Percentiles rank a stretch among this genome's conserved stretches.
Conservation (phyloP, 2,797 vertebrate genomes). For the Enteromius afrohamiltoni region DNA sequence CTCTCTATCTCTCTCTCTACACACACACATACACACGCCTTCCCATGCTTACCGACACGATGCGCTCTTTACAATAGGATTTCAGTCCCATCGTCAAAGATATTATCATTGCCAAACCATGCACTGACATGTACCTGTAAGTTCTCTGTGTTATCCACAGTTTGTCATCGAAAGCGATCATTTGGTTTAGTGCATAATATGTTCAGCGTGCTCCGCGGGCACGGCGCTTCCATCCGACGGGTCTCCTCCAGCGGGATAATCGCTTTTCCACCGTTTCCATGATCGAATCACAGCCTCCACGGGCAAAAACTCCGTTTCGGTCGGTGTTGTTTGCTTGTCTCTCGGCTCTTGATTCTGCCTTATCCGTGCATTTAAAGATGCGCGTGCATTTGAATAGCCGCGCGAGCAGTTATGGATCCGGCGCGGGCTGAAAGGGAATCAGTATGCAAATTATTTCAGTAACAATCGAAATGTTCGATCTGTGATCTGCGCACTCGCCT, state of each 20-base stretch:
- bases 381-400: conserved; percentile 94
- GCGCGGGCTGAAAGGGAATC: conserved; percentile 87
- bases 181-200: conserved; percentile 9
- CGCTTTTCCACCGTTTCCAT: conserved; percentile 70
- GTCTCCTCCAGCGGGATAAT: conserved; percentile 7
- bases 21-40: not conserved
- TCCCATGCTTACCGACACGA: conserved; percentile 17
- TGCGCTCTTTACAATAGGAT: not conserved
- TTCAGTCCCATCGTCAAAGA: conserved; percentile 27
- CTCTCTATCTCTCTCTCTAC: not conserved
- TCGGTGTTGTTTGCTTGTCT: conserved; percentile 67
- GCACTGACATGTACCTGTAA: conserved; percentile 25
- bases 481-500: conserved; percentile 84
- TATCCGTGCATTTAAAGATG: conserved; percentile 85
- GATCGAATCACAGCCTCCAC: conserved; percentile 78
- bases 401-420: conserved; percentile 91
- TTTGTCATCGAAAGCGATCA: conserved; percentile 3
- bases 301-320: conserved; percentile 71
- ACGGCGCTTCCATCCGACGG: conserved; percentile 7
- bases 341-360: conserved; percentile 73
- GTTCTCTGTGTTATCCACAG: conserved; percentile 17
- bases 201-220: not conserved
- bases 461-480: conserved; percentile 99
- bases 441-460: conserved; percentile 99
- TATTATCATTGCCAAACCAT: conserved; percentile 2